Conservation (phyloP, 2,888 invertebrate species). For the Phrixothrix hirtus region DNA sequence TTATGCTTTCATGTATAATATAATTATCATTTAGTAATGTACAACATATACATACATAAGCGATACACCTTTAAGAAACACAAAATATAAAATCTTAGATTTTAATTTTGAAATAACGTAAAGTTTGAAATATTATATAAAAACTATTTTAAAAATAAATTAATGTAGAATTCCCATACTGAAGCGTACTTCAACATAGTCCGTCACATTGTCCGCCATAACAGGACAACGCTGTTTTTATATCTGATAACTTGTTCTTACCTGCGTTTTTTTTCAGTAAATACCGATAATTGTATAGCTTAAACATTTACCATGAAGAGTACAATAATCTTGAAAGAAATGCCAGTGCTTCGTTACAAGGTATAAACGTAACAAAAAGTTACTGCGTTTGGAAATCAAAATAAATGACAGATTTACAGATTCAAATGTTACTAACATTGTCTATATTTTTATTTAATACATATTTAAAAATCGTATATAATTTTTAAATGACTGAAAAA, state of each 20-base stretch:
- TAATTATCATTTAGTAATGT: too few species aligned
- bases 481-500: too few species aligned
- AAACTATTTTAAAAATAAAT: not conserved
- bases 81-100: too few species aligned
- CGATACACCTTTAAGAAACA: too few species aligned
- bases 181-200: constrained; percentile 11
- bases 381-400: constrained; percentile 26
- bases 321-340: constrained; percentile 39
- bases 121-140: not conserved
- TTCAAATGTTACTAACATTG: too few species aligned
- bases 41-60: too few species aligned
- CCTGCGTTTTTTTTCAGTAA: constrained; percentile 43
- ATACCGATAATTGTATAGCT: constrained; percentile 45
- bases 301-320: constrained; percentile 43
- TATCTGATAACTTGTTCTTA: constrained; percentile 44
- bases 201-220: constrained; percentile 28
- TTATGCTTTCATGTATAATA: not conserved
- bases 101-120: too few species aligned
- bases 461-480: too few species aligned
- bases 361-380: constrained; percentile 32
- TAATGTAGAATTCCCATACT: too few species aligned
- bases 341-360: constrained; percentile 27
- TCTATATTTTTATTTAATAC: too few species aligned
- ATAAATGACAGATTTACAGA: constrained; percentile 24
- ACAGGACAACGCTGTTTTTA: constrained; percentile 43